Conservation (phyloP, 2,797 vertebrate genomes). For the Apodemus agrarius region DNA sequence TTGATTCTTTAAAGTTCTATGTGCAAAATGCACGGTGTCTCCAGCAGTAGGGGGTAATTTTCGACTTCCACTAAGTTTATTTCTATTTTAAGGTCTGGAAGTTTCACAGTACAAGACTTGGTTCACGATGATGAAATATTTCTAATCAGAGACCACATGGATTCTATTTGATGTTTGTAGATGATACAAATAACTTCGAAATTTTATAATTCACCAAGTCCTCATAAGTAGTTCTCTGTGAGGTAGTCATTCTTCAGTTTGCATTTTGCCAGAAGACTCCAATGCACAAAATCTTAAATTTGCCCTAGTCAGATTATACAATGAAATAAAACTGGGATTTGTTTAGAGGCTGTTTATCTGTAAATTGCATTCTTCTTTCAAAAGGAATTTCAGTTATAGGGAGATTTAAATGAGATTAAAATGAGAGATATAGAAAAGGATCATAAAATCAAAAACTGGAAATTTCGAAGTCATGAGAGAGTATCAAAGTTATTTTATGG, state of each 20-base stretch:
- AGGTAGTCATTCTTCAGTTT: not conserved
- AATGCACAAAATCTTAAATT: not conserved
- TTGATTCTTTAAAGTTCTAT: not conserved
- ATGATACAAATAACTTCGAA: not conserved
- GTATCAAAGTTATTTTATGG: not conserved
- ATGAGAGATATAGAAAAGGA: not conserved
- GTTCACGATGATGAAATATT: not conserved
- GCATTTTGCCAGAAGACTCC: not conserved
- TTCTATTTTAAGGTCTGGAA: not conserved
- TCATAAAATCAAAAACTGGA: constrained; percentile 32
- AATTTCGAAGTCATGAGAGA: constrained; percentile 25
- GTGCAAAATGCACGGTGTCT: not conserved
- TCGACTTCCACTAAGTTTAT: not conserved
- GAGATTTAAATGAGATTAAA: constrained; percentile 37
- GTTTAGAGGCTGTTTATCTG: not conserved
- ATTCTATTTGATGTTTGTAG: not conserved
- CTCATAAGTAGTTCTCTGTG: not conserved
- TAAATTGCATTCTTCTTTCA: constrained; percentile 19
- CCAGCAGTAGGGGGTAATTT: not conserved
- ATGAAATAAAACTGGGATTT: not conserved
- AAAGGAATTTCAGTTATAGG: not conserved
- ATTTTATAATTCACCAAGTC: constrained; percentile 4
- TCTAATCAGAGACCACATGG: not conserved
- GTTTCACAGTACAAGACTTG: not conserved
- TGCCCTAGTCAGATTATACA: not conserved